phyloP scores from a whole-genome alignment of 2,113 vertebrate species.

The human region DNA sequence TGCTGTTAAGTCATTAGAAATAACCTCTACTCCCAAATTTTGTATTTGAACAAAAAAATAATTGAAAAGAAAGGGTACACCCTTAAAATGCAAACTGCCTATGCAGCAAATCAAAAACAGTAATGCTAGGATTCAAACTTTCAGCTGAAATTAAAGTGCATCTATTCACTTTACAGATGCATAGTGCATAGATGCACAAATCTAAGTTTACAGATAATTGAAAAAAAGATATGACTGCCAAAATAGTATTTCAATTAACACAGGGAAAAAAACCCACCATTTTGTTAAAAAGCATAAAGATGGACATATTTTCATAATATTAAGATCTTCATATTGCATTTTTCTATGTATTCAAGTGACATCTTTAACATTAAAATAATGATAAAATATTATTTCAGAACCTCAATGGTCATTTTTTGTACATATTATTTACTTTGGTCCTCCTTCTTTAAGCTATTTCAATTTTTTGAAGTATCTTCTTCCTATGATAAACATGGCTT shows the following conservation, averaged over 20 bases:
- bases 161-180: no score
- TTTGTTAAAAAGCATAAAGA: background rate
- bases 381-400: background rate
- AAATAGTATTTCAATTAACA: conserved; percentile 32
- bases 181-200: background rate
- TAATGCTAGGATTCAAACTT: conserved; percentile 63
- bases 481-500: background rate
- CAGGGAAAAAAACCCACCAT: background rate
- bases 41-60: conserved; percentile 78
- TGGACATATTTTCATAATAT: background rate
- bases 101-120: conserved; percentile 79
- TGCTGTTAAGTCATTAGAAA: conserved; percentile 58
- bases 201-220: conserved; percentile 43
- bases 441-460: background rate
- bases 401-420: background rate
- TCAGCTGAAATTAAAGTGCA: conserved; percentile 67
- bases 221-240: conserved; percentile 53
- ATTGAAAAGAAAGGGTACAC: conserved; percentile 73
- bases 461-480: conserved; percentile 5
- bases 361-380: background rate
- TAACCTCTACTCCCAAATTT: conserved; percentile 71
- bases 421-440: background rate
- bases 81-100: conserved; percentile 72
- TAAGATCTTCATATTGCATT: background rate
- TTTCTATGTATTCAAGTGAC: background rate